Evolutionary conservation across 2,797 vertebrate species (phyloP), one percentile per base, ranked within the genome.

Genomic region (Ceyx erithaca): DNA sequence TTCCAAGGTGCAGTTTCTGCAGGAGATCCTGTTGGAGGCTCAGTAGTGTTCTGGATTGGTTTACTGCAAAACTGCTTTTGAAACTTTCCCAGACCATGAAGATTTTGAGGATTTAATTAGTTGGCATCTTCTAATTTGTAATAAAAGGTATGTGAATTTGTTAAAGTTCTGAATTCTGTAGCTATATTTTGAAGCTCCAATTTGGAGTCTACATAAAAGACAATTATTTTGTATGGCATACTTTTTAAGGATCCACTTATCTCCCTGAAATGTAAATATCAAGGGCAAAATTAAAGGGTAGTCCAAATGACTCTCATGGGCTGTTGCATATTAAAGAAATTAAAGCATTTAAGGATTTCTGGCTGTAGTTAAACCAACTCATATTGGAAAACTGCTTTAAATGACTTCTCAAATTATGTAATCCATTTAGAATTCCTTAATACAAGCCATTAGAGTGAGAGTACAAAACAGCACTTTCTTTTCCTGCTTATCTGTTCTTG

Each of bases 281-380:
- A 52, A 89, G 72, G 62, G 52, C 77, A 67, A 81, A 62, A 91
- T 51, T 69, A 67, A 79, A 92, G 77, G 91, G 22, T 37, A 52
- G 58, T 48, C 51, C 31, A 73, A 89, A 85, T 91, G 37, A 69
- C 52, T 82, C 81, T 93, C 77, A 14, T 10, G 80, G 95, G 67
- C 25, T 71, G 4, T 73, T 58, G 68, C 85, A 93, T 95, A 78
- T 61, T 81, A 84, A 88, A 93, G 87, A 91, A 87, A 85, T 91
- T 15, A 66, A 82, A 89, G 28, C 25, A 49, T 58, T 77, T 80
- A 71, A 71, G 45, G 49, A 61, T 83, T 87, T 92, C 55, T 92
- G 78, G 30, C 87, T 85, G 73, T 85, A 81, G 59, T 90, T 86
- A 90, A 76, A 63, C 54, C 33, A 83, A 70, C 80, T 93, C 48